phyloP scores from a whole-genome alignment of 1,140 invertebrate genomes.

The Danaus melanippus region DNA sequence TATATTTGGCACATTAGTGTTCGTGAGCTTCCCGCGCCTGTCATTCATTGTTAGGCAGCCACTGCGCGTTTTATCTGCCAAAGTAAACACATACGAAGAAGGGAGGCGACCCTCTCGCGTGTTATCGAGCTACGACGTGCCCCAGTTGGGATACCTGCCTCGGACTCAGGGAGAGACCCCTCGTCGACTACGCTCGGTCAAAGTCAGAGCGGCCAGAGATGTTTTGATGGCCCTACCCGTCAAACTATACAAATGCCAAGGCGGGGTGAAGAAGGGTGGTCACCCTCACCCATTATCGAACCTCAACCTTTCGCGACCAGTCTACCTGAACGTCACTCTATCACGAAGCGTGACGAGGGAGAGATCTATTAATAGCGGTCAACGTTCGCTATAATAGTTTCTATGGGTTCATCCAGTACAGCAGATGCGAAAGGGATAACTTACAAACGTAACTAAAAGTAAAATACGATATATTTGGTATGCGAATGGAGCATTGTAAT shows the following conservation, averaged over 20 bases:
- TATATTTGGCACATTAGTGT: too few species aligned
- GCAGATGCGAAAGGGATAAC: neutral
- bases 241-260: conserved; percentile 9
- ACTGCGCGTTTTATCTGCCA: conserved; percentile 29
- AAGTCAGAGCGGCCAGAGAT: conserved; percentile 30
- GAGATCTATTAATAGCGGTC: conserved; percentile 3
- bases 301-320: conserved; percentile 12
- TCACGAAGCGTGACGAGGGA: neutral
- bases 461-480: conserved; percentile 3
- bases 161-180: conserved; percentile 17
- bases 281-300: conserved; percentile 6
- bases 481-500: conserved; percentile 6
- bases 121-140: conserved; percentile 36
- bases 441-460: conserved; percentile 1
- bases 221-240: conserved; percentile 13
- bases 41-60: too few species aligned
- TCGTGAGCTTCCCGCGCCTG: too few species aligned
- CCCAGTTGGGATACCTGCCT: conserved; percentile 20
- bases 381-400: neutral
- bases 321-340: neutral
- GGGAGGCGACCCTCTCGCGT: conserved; percentile 25
- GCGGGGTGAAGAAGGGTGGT: conserved; percentile 3
- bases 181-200: conserved; percentile 26
- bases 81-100: conserved; percentile 45
- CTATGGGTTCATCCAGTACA: neutral